Evolutionary conservation across 2,113 vertebrate genomes (phyloP), one percentile per base, ranked within the genome.

Genomic region (Tragelaphus buxtoni): DNA sequence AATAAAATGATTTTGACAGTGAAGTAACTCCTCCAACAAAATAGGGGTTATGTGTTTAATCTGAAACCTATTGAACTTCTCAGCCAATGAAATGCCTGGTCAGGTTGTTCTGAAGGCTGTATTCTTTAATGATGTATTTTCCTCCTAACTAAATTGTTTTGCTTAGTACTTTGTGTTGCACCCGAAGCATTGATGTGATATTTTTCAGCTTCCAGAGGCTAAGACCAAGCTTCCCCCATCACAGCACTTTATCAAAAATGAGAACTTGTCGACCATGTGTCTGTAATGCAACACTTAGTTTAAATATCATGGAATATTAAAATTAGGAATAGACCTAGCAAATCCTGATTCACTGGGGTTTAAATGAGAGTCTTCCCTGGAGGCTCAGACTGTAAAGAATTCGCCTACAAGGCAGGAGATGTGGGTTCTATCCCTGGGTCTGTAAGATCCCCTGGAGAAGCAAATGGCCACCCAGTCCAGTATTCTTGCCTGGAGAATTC

Each of bases 81-180:
- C 49, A 79, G 58, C 39, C 90, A 89, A 72, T 85, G 81, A 94
- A 89, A 79, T 94, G 94, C 58, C 86, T 79, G 51, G 90, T 91
- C 69, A 69, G 65, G 39, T 94, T 88, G 39, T 88, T 92, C 88
- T 94, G 58, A 94, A 88, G 45, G 35, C 39, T 60, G 39, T 47
- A 88, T 97, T 72, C 80, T 95, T 94, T 97, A 88, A 96, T 92
- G 77, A 58, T 51, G 58, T 58, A 92, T 92, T 96, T 94, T 96
- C 11, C 32, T 72, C 91, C 72, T 91, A 72, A 79, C 51, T 65
- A 65, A 90, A 56, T 60, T 87, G 77, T 35, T 96, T 95, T 88
- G 47, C 69, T 94, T 93, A 61, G 55, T 39, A 94, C 90, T 92
- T 87, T 94, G 60, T 47, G 49, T 90, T 32, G 2, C 39, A 88